Base-by-base conservation (phyloP, 2,797 vertebrate species). In the Pangasius djambal region DNA sequence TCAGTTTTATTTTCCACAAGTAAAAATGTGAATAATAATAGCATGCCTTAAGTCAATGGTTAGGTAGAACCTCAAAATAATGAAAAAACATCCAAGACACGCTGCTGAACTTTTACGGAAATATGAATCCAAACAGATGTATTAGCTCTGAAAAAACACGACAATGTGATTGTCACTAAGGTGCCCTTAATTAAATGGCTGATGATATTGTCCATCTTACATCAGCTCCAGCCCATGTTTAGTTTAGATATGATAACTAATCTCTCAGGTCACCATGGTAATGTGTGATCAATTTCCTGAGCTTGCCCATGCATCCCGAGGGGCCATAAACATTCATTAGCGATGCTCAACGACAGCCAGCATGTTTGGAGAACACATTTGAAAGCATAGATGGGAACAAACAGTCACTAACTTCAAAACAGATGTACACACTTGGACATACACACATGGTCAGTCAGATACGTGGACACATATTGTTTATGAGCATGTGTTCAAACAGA, bases 261-360 rank as follows among this genome's bases (percentile, higher is more conserved):
- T 90, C 89, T 83, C 93, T 79, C 88, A 89, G 94, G 96, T 97
- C 96, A 92, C 95, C 94, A 95, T 90, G 91, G 94, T 94, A 95
- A 97, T 96, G 91, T 93, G 94, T 95, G 96, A 97, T 97, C 96
- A 96, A 97, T 97, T 96, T 97, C 95, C 95, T 96, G 95, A 95
- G 96, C 96, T 94, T 94, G 92, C 94, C 96, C 93, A 74, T 78
- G 94, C 96, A 95, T 97, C 95, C 95, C 95, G 93, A 88, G 67
- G 94, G 95, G 94, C 95, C 93, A 89, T 95, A 95, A 93, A 96
- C 93, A 91, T 95, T 97, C 96, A 97, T 97, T 96, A 96, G 94
- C 92, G 94, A 96, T 93, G 91, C 95, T 95, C 52, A 95, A 94
- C 92, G 93, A 88, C 94, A 94, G 90, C 84, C 95, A 93, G 94